Conservation (phyloP, 2,113 vertebrate genomes). For the Microcebus tavaratra region DNA sequence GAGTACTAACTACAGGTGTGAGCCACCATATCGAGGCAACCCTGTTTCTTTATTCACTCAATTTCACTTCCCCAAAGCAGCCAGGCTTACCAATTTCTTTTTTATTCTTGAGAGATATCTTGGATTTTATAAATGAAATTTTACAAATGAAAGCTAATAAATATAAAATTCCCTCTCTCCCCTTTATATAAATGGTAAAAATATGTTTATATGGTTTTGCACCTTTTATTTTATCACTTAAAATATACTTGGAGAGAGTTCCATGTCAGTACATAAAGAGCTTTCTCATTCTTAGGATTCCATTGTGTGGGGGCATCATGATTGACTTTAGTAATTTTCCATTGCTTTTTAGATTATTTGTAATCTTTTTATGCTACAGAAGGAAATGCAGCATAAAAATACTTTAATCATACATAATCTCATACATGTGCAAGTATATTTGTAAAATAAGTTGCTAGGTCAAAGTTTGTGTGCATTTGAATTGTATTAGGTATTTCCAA, state of each 20-base stretch:
- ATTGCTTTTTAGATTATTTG: background rate
- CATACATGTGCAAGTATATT: background rate
- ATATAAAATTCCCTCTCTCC: background rate
- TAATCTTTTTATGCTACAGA: background rate
- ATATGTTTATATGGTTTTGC: background rate
- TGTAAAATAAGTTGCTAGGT: background rate
- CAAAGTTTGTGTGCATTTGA: background rate
- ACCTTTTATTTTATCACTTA: background rate
- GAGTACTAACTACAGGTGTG: no score
- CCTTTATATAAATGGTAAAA: background rate
- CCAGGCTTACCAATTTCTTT: background rate
- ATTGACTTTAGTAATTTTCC: background rate
- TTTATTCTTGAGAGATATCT: background rate
- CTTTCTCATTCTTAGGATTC: background rate
- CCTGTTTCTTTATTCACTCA: background rate
- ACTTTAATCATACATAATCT: background rate
- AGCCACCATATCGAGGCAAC: no score
- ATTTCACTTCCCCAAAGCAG: background rate
- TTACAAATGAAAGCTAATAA: background rate
- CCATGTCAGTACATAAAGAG: background rate
- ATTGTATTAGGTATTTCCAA: background rate
- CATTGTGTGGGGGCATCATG: background rate
- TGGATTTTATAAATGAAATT: background rate
- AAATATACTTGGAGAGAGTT: background rate
- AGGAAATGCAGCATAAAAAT: background rate